Evolutionary conservation across 2,888 invertebrate genomes (phyloP).

Genomic region (Druceiella hillmani): DNA sequence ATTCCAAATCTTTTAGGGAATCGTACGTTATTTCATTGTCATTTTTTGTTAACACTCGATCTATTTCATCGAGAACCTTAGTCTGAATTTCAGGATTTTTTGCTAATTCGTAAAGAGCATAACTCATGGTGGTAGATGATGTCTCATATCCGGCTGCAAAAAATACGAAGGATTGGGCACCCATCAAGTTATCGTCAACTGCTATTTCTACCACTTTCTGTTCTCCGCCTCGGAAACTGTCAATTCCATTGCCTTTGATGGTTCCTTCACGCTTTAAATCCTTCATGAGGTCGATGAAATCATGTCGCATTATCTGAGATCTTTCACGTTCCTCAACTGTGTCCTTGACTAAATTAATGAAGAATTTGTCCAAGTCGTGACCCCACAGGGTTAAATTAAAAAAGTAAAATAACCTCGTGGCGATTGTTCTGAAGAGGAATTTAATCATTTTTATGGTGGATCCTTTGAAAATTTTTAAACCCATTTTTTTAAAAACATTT

Average conservation of each 20-base stretch:
- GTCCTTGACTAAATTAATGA: conserved; percentile 17
- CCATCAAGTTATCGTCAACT: conserved; percentile 31
- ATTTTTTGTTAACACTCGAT: conserved; percentile 23
- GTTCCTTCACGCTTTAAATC: conserved; percentile 13
- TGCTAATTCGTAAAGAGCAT: conserved; percentile 34
- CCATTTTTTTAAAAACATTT: conserved; percentile 22
- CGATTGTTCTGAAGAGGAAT: neutral
- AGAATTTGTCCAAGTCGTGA: conserved; percentile 13
- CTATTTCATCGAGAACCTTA: conserved; percentile 27
- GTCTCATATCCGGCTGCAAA: conserved; percentile 43
- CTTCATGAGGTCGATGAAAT: conserved; percentile 21
- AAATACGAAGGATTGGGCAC: conserved; percentile 40
- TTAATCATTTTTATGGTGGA: neutral
- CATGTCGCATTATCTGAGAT: conserved; percentile 10
- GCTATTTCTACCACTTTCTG: conserved; percentile 22
- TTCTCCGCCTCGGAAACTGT: conserved; percentile 1
- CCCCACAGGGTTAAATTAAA: too few relatives aligned
- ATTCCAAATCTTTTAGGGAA: conserved; percentile 27
- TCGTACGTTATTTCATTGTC: conserved; percentile 27
- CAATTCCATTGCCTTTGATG: conserved; percentile 2
- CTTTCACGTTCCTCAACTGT: conserved; percentile 14
- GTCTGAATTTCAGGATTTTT: conserved; percentile 35
- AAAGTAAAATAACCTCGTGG: too few relatives aligned
- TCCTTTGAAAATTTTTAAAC: conserved; percentile 8
- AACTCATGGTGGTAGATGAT: conserved; percentile 36